These are phyloP conservation scores for Ochotona curzoniae DNA, from an alignment of 2,113 vertebrate genomes.

Conservation along the genomic window DNA sequence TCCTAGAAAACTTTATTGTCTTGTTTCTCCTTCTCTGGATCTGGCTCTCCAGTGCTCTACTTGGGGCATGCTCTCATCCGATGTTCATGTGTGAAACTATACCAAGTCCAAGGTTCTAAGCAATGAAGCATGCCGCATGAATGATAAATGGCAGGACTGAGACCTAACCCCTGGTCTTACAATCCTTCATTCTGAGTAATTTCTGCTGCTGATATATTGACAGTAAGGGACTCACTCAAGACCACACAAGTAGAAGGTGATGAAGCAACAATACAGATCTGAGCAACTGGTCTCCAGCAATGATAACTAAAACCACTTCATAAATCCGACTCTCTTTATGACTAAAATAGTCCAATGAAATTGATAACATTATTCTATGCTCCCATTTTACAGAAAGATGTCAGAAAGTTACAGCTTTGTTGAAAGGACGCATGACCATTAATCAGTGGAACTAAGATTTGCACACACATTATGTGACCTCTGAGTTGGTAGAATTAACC, in stretches of 20 bases:
- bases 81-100: not conserved
- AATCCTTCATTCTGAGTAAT: conserved; percentile 8
- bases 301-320: not conserved
- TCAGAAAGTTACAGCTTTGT: not conserved
- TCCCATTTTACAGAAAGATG: not conserved
- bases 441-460: not conserved
- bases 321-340: not conserved
- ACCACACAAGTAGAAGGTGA: not conserved
- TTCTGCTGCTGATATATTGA: not conserved
- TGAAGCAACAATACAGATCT: conserved; percentile 21
- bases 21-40: not conserved
- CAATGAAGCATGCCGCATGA: conserved; percentile 10
- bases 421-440: not conserved
- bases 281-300: not conserved
- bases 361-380: not conserved
- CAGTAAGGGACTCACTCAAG: not conserved
- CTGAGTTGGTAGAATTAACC: not conserved
- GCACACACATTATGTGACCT: not conserved
- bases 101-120: conserved; percentile 22
- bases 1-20: not conserved
- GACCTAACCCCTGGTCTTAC: conserved; percentile 24
- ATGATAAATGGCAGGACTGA: not conserved
- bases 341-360: not conserved
- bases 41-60: not conserved
- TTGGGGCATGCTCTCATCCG: not conserved